A percentile compares a stretch with the other conserved stretches of the same genome.
These are phyloP conservation scores for Festucalex cinctus DNA, from an alignment of 2,113 vertebrate genomes.

Conservation along the genomic window DNA sequence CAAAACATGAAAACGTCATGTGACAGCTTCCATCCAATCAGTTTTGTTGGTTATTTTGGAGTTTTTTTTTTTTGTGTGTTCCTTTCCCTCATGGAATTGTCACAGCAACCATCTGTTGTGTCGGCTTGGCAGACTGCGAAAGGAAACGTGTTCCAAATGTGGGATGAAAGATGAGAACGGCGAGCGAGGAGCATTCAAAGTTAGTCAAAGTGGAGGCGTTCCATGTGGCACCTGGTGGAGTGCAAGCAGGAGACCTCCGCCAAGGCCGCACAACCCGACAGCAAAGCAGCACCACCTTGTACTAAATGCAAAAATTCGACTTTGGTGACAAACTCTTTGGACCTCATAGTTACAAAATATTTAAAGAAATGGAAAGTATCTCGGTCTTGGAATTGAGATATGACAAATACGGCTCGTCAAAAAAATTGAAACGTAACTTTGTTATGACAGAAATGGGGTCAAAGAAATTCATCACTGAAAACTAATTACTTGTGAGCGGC, in stretches of 20 bases:
- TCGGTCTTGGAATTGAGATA: too few species aligned
- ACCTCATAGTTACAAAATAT: too few species aligned
- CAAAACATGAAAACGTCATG: background rate
- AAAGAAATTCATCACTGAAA: too few species aligned
- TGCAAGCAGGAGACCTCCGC: background rate
- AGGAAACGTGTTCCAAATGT: conserved; percentile 1
- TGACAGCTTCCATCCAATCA: background rate
- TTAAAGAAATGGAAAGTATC: too few species aligned
- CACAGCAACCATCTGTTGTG: conserved; percentile 8
- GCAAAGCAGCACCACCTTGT: background rate
- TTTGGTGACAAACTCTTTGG: background rate
- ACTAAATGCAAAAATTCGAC: background rate
- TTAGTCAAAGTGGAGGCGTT: background rate
- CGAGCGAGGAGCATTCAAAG: background rate
- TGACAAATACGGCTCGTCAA: too few species aligned
- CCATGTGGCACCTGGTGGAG: background rate
- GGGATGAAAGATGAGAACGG: background rate
- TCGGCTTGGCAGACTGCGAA: conserved; percentile 1
- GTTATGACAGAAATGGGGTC: too few species aligned
- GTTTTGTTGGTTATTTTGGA: background rate
- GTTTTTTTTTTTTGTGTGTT: background rate
- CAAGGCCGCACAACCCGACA: background rate
- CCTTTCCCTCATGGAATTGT: conserved; percentile 1
- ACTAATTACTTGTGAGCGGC: too few species aligned
- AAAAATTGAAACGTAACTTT: too few species aligned